phyloP scores from a whole-genome alignment of 30 jellyfish, hydroid and myxozoan species.

The Sanderia malayensis region DNA sequence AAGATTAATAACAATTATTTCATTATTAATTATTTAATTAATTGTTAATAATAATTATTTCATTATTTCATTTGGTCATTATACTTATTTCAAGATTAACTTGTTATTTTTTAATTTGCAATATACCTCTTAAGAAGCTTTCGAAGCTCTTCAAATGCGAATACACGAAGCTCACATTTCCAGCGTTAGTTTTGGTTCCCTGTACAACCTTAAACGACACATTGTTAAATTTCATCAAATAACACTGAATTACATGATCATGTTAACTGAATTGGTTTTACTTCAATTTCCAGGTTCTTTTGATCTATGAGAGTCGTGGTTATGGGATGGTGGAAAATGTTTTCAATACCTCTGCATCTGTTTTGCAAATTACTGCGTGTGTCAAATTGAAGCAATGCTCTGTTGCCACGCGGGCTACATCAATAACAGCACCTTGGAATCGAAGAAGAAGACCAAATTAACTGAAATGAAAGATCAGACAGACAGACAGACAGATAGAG shows the following conservation, averaged over 20 bases:
- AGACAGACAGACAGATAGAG: not conserved
- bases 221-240: too few species aligned
- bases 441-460: not conserved
- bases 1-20: not conserved
- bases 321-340: too few species aligned
- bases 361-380: slow-evolving; percentile 41
- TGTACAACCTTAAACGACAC: slow-evolving; percentile 15
- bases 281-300: too few species aligned
- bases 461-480: not conserved
- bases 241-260: too few species aligned
- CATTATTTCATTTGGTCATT: not conserved
- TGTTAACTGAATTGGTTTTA: too few species aligned
- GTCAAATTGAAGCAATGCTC: slow-evolving; percentile 59
- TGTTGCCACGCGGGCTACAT: slow-evolving; percentile 42
- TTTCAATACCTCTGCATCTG: slow-evolving; percentile 67
- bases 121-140: slow-evolving; percentile 24
- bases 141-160: slow-evolving; percentile 36
- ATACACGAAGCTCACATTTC: slow-evolving; percentile 15
- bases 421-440: slow-evolving; percentile 58
- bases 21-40: not conserved
- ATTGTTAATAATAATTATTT: not conserved
- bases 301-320: too few species aligned
- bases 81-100: too few species aligned
- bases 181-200: slow-evolving; percentile 3
- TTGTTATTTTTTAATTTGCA: not conserved